Base-by-base conservation (phyloP, 2,113 vertebrate genomes). In the Aleadryas rufinucha region DNA sequence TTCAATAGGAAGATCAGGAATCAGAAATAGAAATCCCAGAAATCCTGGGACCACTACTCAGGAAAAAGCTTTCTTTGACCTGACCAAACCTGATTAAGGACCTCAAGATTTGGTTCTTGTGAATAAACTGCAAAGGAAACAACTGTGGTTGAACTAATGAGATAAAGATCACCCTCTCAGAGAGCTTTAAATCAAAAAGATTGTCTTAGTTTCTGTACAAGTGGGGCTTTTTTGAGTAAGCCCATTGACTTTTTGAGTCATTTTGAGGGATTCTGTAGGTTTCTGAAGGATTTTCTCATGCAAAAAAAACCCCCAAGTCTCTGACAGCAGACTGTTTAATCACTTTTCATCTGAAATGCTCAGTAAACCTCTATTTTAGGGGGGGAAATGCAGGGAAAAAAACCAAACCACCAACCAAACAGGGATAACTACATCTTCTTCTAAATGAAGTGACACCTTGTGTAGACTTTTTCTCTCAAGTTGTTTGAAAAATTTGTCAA, bases 261-360 rank as follows among this genome's bases (percentile, higher is more conserved):
- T 61, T 87, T 69, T 72, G 53, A 92, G 42, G 37, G 75, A 69
- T 82, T 91, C 45, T 69, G 31, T 30, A 72, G 27, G 9, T 91
- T 88, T 83, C 78, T 61, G 77, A 80, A 85, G 54, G 86, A 87
- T 93, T 94, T 91, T 63, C 80, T 89, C n/a, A 56, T 71, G 24
- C 21, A 82, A 93, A 93, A 27, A 21, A 33, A 4, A 1, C 0
- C 11, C 37, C 33, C 26, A 86, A 57, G 53, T 27, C 26, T 90
- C 83, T 45, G 16, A 47, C 31, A 95, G 82, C 11, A 93, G 33
- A 50, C 16, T 76, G 57, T 75, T 82, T 52, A 93, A 90, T 61
- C 63, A 35, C 57, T 28, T 94, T 90, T 82, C 54, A 82, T n/a
- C 49, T 12, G 2, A 83, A 92, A 60, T 72, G 49, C 17, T 78